A percentile compares a stretch with the other conserved stretches of the same genome.
Evolutionary conservation across 2,888 invertebrate genomes (phyloP).

Genomic region (Laspeyria flexula): DNA sequence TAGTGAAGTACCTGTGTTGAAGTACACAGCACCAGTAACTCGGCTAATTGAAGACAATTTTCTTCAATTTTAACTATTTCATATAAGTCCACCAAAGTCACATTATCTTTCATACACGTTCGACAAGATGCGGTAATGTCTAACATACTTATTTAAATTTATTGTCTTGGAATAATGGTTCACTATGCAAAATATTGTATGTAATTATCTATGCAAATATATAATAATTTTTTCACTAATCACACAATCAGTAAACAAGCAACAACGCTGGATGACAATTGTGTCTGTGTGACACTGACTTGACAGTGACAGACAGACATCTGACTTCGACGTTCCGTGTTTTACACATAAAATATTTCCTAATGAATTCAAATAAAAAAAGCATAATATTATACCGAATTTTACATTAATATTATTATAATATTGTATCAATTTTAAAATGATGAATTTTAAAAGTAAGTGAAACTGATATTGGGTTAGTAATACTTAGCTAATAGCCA

Average conservation of each 20-base stretch:
- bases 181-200: neutral
- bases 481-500: too few relatives aligned
- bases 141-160: constrained; percentile 52
- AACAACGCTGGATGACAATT: neutral
- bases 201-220: neutral
- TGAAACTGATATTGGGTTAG: too few relatives aligned
- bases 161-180: neutral
- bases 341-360: too few relatives aligned
- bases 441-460: too few relatives aligned
- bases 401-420: too few relatives aligned
- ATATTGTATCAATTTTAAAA: too few relatives aligned
- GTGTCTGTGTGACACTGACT: neutral
- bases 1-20: constrained; percentile 58
- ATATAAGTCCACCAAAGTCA: constrained; percentile 62
- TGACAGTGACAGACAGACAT: neutral
- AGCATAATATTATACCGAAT: too few relatives aligned
- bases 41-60: constrained; percentile 59
- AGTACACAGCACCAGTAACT: constrained; percentile 66
- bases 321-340: too few relatives aligned
- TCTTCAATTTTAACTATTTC: constrained; percentile 61
- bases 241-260: neutral
- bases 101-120: constrained; percentile 74
- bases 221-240: neutral
- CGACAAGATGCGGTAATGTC: constrained; percentile 67
- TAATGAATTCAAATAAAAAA: too few relatives aligned